A percentile compares a stretch with the other conserved stretches of the same genome.
Evolutionary conservation across 2,797 vertebrate species (phyloP).

Genomic region (Alfaro cultratus): DNA sequence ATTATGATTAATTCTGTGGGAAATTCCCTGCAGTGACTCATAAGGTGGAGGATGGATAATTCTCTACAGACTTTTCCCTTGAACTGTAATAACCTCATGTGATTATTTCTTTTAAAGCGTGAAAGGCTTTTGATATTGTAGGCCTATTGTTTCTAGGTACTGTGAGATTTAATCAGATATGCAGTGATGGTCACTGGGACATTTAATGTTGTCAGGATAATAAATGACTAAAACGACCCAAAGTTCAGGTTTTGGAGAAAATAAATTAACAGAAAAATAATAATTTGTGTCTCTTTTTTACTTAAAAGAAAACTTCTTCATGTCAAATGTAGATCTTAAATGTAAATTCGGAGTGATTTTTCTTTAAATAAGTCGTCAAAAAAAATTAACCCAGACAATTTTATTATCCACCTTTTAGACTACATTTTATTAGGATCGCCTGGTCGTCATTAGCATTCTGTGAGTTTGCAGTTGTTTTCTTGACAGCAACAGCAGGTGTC

Average conservation of each 20-base stretch:
- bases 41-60: constrained; percentile 20
- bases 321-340: neutral
- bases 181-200: constrained; percentile 36
- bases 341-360: neutral
- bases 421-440: neutral
- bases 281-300: neutral
- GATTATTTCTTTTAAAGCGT: neutral
- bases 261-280: too few relatives aligned
- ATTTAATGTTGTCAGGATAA: constrained; percentile 21
- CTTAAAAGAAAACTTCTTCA: neutral
- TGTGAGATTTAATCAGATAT: constrained; percentile 4
- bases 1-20: constrained; percentile 47
- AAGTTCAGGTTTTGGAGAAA: neutral
- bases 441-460: neutral
- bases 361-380: neutral
- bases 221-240: neutral
- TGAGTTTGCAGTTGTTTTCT: neutral
- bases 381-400: neutral
- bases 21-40: constrained; percentile 60
- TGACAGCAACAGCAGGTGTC: neutral
- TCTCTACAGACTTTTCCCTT: constrained; percentile 31
- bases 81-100: constrained; percentile 25
- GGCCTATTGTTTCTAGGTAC: constrained; percentile 1
- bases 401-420: neutral
- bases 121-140: constrained; percentile 17